Evolutionary conservation across 2,888 invertebrate genomes (phyloP).

Genomic region (Cheilosia variabilis): DNA sequence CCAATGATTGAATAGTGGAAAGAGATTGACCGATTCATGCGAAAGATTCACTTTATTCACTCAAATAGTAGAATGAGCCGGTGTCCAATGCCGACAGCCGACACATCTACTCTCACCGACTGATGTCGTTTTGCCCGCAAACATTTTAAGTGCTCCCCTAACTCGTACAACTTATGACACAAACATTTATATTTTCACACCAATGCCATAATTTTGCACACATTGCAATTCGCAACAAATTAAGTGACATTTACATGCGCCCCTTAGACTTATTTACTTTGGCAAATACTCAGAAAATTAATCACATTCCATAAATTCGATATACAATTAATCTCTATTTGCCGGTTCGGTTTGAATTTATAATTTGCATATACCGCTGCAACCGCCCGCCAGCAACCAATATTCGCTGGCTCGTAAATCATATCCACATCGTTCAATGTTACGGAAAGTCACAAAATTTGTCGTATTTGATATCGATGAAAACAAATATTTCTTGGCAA

Average conservation of each 20-base stretch:
- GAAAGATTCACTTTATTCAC: too few relatives aligned
- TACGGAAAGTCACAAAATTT: slow-evolving; percentile 69
- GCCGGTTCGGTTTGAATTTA: slow-evolving; percentile 20
- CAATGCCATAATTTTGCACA: slow-evolving; percentile 31
- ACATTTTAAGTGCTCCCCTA: slow-evolving; percentile 15
- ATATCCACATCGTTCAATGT: slow-evolving; percentile 66
- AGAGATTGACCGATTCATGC: too few relatives aligned
- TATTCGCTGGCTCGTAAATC: slow-evolving; percentile 68
- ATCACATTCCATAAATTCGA: slow-evolving; percentile 66
- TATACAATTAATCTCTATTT: slow-evolving; percentile 40
- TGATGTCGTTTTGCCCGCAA: too few relatives aligned
- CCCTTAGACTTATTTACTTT: slow-evolving; percentile 70
- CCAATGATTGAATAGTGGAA: too few relatives aligned
- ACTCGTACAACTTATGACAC: slow-evolving; percentile 35
- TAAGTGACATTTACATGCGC: slow-evolving; percentile 65
- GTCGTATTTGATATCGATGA: slow-evolving; percentile 72
- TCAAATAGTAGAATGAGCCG: too few relatives aligned
- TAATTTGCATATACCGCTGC: slow-evolving; percentile 23
- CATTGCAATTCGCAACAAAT: slow-evolving; percentile 49
- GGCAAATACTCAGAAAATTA: slow-evolving; percentile 66
- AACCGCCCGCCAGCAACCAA: slow-evolving; percentile 48
- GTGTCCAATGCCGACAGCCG: too few relatives aligned
- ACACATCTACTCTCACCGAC: too few relatives aligned
- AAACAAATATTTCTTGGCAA: slow-evolving; percentile 71
- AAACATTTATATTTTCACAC: slow-evolving; percentile 47